A percentile compares a stretch with the other conserved stretches of the same genome.
phyloP scores from a whole-genome alignment of 2,797 vertebrate species.

The Falco columbarius region DNA sequence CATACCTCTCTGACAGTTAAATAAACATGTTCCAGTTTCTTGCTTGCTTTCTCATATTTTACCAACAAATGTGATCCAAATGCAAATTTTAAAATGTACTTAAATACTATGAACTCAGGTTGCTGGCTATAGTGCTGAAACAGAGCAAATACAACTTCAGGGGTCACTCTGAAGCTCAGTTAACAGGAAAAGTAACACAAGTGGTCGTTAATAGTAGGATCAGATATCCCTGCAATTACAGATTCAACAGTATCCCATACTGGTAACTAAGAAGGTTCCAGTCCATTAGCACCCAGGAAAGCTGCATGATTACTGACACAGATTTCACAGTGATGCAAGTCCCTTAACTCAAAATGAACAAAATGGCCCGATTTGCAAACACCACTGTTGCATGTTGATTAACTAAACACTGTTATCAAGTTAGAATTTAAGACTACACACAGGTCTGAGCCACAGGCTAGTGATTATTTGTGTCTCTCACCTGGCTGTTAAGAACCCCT shows the following conservation, averaged over 20 bases:
- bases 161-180: background rate
- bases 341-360: background rate
- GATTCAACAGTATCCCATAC: background rate
- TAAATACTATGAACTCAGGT: background rate
- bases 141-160: background rate
- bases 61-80: background rate
- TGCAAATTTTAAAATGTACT: background rate
- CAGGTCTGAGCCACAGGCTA: background rate
- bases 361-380: background rate
- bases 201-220: background rate
- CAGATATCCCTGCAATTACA: background rate
- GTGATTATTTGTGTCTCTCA: background rate
- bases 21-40: background rate
- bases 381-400: background rate
- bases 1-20: background rate
- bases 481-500: background rate
- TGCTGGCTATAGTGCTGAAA: background rate
- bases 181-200: background rate
- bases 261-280: background rate
- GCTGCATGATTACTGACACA: background rate
- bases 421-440: background rate
- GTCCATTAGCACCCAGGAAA: background rate
- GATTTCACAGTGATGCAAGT: background rate
- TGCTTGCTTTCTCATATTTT: background rate
- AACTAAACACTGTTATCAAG: background rate